Evolutionary conservation across 2,113 vertebrate species (phyloP).

Genomic region (Scalopus aquaticus): DNA sequence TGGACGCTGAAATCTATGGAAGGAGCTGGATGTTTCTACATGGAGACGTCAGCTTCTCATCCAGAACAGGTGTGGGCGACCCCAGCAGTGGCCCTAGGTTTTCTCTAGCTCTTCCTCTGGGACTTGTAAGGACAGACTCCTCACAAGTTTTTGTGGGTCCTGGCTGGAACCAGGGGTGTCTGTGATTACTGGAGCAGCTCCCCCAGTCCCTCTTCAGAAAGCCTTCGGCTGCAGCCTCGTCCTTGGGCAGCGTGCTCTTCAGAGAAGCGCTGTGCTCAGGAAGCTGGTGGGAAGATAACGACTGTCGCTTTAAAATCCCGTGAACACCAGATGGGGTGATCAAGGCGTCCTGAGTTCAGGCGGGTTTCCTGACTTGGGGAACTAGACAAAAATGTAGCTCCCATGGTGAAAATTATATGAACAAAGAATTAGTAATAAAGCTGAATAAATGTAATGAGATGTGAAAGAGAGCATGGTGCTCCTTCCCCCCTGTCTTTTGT

Average conservation of each 20-base stretch:
- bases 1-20: accelerated
- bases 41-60: background rate
- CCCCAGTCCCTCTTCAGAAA: accelerated
- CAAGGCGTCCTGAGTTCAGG: conserved; percentile 75
- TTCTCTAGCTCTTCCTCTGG: background rate
- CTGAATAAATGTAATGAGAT: conserved; percentile 83
- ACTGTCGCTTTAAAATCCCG: conserved; percentile 76
- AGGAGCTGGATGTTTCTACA: background rate
- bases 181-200: accelerated
- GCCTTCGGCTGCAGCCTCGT: accelerated
- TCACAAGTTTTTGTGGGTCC: no score
- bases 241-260: background rate
- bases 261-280: conserved; percentile 71
- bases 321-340: conserved; percentile 71
- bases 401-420: conserved; percentile 84
- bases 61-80: background rate
- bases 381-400: conserved; percentile 81
- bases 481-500: conserved; percentile 74
- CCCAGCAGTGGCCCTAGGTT: background rate
- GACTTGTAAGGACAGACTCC: no score
- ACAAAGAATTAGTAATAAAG: conserved; percentile 85
- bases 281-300: conserved; percentile 71
- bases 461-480: conserved; percentile 76
- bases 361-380: conserved; percentile 75
- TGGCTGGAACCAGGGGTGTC: accelerated